Evolutionary conservation across 1,140 invertebrate genomes (phyloP).

Genomic region (Calephelis nemesis): DNA sequence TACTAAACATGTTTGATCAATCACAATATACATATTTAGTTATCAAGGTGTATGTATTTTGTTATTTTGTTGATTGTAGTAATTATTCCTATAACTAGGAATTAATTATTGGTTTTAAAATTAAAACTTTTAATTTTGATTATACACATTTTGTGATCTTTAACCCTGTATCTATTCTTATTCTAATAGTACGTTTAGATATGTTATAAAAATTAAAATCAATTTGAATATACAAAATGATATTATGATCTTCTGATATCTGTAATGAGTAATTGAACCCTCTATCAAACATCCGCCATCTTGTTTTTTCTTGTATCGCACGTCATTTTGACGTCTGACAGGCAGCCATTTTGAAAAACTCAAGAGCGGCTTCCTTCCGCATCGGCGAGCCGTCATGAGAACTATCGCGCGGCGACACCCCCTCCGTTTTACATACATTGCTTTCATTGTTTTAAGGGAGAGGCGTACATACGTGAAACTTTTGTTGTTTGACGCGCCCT

Average conservation of each 20-base stretch:
- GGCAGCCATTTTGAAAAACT: constrained; percentile 75
- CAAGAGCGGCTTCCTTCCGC: constrained; percentile 74
- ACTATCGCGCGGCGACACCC: constrained; percentile 71
- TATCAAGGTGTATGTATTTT: too few relatives aligned
- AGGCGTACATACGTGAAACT: constrained; percentile 65
- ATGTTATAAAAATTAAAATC: too few relatives aligned
- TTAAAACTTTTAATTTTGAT: too few relatives aligned
- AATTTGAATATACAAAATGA: too few relatives aligned
- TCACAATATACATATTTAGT: too few relatives aligned
- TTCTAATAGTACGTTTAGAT: too few relatives aligned
- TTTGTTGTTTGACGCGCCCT: constrained; percentile 65
- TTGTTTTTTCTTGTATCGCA: constrained; percentile 61
- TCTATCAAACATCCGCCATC: constrained; percentile 44
- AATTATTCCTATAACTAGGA: too few relatives aligned
- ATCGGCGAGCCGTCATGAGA: constrained; percentile 69
- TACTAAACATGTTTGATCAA: too few relatives aligned
- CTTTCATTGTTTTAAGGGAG: constrained; percentile 74
- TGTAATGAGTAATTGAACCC: constrained; percentile 1
- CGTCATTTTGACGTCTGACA: constrained; percentile 69
- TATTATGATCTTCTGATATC: neutral
- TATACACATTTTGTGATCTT: too few relatives aligned
- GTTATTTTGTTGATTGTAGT: too few relatives aligned
- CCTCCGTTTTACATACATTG: constrained; percentile 73
- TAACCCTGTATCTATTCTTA: too few relatives aligned
- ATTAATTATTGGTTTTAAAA: too few relatives aligned